Percentiles rank a stretch among this genome's conserved stretches.
Evolutionary conservation across 2,797 vertebrate genomes (phyloP).

Genomic region (Carduelis carduelis): DNA sequence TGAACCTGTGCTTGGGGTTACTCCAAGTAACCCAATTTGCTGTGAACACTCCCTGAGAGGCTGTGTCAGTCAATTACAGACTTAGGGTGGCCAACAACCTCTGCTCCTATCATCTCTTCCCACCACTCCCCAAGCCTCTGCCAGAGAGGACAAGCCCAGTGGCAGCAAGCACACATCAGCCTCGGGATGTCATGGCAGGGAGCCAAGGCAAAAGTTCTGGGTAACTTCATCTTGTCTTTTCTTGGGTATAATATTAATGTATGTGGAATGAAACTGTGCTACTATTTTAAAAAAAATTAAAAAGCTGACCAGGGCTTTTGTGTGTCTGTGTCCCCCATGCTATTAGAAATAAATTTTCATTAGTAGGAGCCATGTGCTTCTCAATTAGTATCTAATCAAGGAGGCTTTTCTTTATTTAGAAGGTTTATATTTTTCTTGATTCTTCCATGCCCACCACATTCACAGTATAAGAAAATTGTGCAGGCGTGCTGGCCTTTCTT

Average conservation of each 20-base stretch:
- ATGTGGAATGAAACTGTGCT: not conserved
- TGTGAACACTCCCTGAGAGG: not conserved
- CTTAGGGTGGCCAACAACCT: not conserved
- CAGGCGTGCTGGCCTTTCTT: not conserved
- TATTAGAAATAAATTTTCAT: not conserved
- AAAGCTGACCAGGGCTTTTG: not conserved
- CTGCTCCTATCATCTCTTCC: slow-evolving; percentile 1
- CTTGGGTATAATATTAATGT: not conserved
- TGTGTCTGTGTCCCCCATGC: not conserved
- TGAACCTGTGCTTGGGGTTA: not conserved
- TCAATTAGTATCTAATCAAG: slow-evolving; percentile 15
- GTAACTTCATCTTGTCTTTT: not conserved
- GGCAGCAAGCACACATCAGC: not conserved
- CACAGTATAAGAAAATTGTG: not conserved
- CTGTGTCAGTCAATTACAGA: slow-evolving; percentile 37
- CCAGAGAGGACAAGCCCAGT: slow-evolving; percentile 14
- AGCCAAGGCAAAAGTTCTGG: not conserved
- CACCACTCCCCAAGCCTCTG: slow-evolving; percentile 40
- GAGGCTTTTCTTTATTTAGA: not conserved
- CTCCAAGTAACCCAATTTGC: not conserved
- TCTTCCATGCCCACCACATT: not conserved
- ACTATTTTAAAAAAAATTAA: not conserved
- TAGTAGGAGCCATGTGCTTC: not conserved
- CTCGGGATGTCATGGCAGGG: not conserved
- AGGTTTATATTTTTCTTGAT: not conserved